Evolutionary conservation across 2,113 vertebrate species (phyloP).

Genomic region (Hippocampus guttulatus): DNA sequence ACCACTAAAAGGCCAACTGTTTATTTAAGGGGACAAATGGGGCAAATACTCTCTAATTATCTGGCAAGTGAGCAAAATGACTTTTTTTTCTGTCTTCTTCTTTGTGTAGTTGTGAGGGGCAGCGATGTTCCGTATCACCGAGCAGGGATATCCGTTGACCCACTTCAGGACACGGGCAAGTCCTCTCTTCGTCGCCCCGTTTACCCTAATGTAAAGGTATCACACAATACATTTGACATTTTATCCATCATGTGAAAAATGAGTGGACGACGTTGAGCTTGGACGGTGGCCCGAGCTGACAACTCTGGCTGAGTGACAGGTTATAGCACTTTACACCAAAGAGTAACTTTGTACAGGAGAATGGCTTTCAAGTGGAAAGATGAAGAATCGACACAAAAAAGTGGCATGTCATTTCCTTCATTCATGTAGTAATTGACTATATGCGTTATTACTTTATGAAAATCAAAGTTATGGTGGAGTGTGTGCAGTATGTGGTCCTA

Average conservation of each 20-base stretch:
- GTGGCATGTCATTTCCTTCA: neutral
- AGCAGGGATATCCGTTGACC: constrained; percentile 65
- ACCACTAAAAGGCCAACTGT: constrained; percentile 44
- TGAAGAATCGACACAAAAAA: neutral
- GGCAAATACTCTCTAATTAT: constrained; percentile 65
- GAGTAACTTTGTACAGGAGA: neutral
- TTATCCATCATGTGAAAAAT: constrained; percentile 53
- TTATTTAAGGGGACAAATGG: constrained; percentile 63
- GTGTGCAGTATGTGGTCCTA: too few relatives aligned
- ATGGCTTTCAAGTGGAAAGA: neutral
- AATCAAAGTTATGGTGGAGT: neutral
- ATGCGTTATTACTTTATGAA: too few relatives aligned
- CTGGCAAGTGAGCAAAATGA: constrained; percentile 44
- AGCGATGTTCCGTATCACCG: constrained; percentile 65
- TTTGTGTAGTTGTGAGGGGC: constrained; percentile 49
- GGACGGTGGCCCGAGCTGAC: constrained; percentile 33
- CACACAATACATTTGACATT: constrained; percentile 20
- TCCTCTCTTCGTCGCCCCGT: constrained; percentile 34
- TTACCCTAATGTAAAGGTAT: neutral
- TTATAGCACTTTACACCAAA: neutral
- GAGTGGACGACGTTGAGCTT: constrained; percentile 57
- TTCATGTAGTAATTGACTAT: too few relatives aligned
- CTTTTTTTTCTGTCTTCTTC: constrained; percentile 42
- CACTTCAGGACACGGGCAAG: constrained; percentile 63
- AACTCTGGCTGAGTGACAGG: constrained; percentile 38